phyloP scores from a whole-genome alignment of 2,888 invertebrate species.

The Zaprionus bogoriensis region DNA sequence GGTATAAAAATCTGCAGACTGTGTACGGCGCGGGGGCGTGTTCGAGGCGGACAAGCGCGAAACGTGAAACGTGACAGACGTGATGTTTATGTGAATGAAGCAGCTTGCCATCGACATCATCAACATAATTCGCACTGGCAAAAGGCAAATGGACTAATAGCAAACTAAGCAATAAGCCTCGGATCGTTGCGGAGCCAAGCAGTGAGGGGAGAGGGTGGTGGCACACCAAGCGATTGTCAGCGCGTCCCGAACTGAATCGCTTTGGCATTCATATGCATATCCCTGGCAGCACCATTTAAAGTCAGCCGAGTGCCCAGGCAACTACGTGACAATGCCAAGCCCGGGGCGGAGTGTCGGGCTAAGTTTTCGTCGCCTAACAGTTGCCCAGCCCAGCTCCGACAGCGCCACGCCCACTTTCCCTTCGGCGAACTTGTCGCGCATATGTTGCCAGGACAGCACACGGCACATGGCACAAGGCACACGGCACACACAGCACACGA shows the following conservation, averaged over 20 bases:
- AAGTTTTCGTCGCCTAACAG: not conserved
- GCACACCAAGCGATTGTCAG: constrained; percentile 6
- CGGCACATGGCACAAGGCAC: not conserved
- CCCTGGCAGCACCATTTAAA: constrained; percentile 39
- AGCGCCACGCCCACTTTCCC: constrained; percentile 50
- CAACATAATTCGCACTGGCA: constrained; percentile 29
- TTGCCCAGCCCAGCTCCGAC: not conserved
- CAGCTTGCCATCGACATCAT: constrained; percentile 25
- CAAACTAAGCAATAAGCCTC: constrained; percentile 51
- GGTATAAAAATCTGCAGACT: constrained; percentile 8
- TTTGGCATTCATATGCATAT: constrained; percentile 56
- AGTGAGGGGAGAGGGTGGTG: too few species aligned
- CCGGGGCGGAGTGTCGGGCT: not conserved
- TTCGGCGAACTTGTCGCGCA: constrained; percentile 52
- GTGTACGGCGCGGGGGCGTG: constrained; percentile 11
- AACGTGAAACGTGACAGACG: constrained; percentile 65
- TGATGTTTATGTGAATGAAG: constrained; percentile 61
- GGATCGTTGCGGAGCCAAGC: constrained; percentile 5
- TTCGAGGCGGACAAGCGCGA: constrained; percentile 39
- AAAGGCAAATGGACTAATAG: constrained; percentile 57
- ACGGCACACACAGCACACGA: too few species aligned
- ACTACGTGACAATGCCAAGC: constrained; percentile 73
- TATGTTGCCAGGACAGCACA: constrained; percentile 47
- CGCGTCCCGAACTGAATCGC: constrained; percentile 11
- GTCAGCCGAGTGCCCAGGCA: constrained; percentile 42